phyloP scores from a whole-genome alignment of 2,888 invertebrate species.

The Sisyra terminalis region DNA sequence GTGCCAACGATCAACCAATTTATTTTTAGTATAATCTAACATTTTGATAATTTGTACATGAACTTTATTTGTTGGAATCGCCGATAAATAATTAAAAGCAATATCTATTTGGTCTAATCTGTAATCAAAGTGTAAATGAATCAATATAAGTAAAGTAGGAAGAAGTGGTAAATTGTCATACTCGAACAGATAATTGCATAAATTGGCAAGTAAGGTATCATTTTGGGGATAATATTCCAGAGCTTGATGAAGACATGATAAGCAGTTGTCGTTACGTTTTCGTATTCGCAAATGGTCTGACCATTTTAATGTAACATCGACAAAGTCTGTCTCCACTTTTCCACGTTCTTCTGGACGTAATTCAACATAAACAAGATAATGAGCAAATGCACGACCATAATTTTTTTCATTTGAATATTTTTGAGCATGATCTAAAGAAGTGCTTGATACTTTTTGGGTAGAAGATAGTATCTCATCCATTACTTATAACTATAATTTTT shows the following conservation, averaged over 20 bases:
- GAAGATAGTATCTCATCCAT: conserved; percentile 1
- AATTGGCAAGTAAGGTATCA: conserved; percentile 29
- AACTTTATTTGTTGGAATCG: conserved; percentile 29
- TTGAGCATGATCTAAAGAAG: conserved; percentile 17
- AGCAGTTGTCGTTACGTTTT: conserved; percentile 21
- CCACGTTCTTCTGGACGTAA: conserved; percentile 14
- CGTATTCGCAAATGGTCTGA: conserved; percentile 19
- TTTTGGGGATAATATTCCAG: conserved; percentile 30
- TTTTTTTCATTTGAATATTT: conserved; percentile 15
- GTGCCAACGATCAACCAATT: conserved; percentile 63
- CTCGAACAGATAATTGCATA: conserved; percentile 33
- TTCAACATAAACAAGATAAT: conserved; percentile 20
- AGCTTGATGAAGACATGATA: conserved; percentile 25
- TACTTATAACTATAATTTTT: background rate
- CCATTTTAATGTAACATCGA: conserved; percentile 17
- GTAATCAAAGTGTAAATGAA: conserved; percentile 4
- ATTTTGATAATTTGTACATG: conserved; percentile 45
- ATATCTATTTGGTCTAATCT: conserved; percentile 19
- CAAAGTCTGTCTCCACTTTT: conserved; percentile 17
- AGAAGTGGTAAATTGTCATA: conserved; percentile 16
- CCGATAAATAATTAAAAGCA: conserved; percentile 22
- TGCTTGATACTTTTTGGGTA: conserved; percentile 12
- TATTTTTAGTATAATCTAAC: conserved; percentile 47
- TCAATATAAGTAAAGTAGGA: background rate
- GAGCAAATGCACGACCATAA: conserved; percentile 21